Evolutionary conservation across 2,797 vertebrate species (phyloP), one percentile per base, ranked within the genome.

Genomic region (Danio aesculapii): DNA sequence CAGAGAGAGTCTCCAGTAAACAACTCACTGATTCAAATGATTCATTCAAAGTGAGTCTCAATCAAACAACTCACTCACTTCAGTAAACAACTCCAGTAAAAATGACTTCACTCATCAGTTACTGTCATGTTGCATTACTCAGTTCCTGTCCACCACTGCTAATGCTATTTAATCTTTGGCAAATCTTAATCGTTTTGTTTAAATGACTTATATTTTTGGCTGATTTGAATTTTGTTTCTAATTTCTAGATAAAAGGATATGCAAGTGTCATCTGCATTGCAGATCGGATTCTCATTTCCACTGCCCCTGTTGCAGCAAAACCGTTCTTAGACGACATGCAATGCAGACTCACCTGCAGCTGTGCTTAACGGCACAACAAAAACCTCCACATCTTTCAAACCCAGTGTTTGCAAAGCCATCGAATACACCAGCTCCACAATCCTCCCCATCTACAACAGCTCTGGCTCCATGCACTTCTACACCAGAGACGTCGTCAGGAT

Each of bases 301-400:
- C 43, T 73, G 70, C 70, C 70, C 70, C 44, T 11, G 17, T 14
- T 73, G 70, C 53, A 57, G 39, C 12, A 73, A 73, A 41, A 74
- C 57, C 4, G 30, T 71, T 55, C 16, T 53, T 11, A 71, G 49
- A 19, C 50, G 67, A 30, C 13, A 52, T 52, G 49, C 17, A 47
- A 69, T 69, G 17, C 46, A 30, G 14, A 13, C n/a, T 21, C 67
- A 52, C 14, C 13, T 52, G 17, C 46, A 69, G 47, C 12, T 10
- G 13, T 52, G 67, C 8, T 14, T 17, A 12, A 43, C 12, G 3
- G 47, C 47, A 8, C 47, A 8, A 8, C 2, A 12, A 2, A 8
- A 11, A 19, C 2, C 10, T 50, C 66, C n/a, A 30, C 11, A 4
- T 67, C 17, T 43, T 49, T 47, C 44, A n/a, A n/a, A 9, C 21